Evolutionary conservation across 2,888 invertebrate genomes (phyloP), one percentile per base, ranked within the genome.

Genomic region (Eupithecia vulgata): DNA sequence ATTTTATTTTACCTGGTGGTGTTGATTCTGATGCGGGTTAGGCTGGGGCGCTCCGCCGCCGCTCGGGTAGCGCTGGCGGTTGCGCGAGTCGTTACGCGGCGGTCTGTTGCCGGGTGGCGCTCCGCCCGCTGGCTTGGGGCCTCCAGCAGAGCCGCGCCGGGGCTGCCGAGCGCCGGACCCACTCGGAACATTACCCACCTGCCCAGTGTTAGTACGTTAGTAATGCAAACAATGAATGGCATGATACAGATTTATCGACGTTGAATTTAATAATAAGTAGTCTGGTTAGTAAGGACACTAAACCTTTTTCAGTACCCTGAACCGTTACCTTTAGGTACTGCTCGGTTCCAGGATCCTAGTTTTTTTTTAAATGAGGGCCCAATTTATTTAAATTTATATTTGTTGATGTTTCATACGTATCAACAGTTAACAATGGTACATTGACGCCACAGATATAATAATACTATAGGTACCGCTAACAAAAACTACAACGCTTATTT

Each of bases 101-200:
- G 87, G 78, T 74, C 82, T 83, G 42, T 67, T 84, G 85, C 85
- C 78, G 79, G 81, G 21, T 21, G 64, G 64, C 64, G 76, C 87
- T 78, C 76, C 82, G 83, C 42, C 70, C 84, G 85, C 84, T 77
- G 80, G 81, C 85, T 87, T 78, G 87, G 80, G 79, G 88, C 90
- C 87, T 81, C 87, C 81, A 79, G 88, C 86, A 82, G 89, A 90
- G 77, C 90, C 85, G 79, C 92, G 93, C 17, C 92, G 85, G 40
- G 69, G 88, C 84, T 77, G 89, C 81, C 87, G 88, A 79, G 87
- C 87, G 4, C 87, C 91, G 0, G 91, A 90, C 6, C 91, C 90
- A 66, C 89, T 79, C 37, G 91, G 89, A 59, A 89, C 86, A 2
- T 85, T 84, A 25, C 91, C 90, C 71, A 85, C 91, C 92, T 87